Evolutionary conservation across 2,797 vertebrate species (phyloP), one percentile per base, ranked within the genome.

Genomic region (Salarias fasciatus): DNA sequence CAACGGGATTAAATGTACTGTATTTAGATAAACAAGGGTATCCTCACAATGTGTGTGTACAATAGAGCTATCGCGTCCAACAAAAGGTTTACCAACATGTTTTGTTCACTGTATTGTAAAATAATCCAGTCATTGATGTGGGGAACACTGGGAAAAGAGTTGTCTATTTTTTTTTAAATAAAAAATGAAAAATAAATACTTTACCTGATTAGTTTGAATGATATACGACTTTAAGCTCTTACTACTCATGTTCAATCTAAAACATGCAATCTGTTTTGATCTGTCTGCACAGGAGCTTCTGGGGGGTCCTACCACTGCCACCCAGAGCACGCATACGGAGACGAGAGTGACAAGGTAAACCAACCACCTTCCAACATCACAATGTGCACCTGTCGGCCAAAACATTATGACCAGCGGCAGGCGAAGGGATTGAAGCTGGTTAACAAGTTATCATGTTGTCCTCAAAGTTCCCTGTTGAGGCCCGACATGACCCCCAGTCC

Each of bases 291-390:
- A 99, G 97, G 97, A 89, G 95, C 93, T 80, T 91, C 95, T 82
- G 95, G 93, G 68, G 91, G 94, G 88, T 85, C 95, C 28, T 96
- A 95, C 92, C 95, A 94, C 72, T 97, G 94, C 88, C 95, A 95
- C 84, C 95, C 95, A 63, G 96, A 98, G 86, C 95, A 93, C 68
- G 92, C 94, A 41, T 97, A 92, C 74, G 94, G 93, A 83, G 95
- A 97, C 72, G 94, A 97, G 86, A 94, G 93, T 67, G 96, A 99
- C 86, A 98, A 98, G 95, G 97, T 98, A 92, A 94, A 92, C 9
- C 4, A 10, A 38, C 33, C 35, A 18, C 18, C 18, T 24, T 24
- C 18, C 18, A 24, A 24, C 18, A 24, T 24, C 18, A 24, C 24
- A 18, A 24, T 24, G 24, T 24, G 24, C 18, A 24, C 18, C 18